A percentile compares a stretch with the other conserved stretches of the same genome.
Evolutionary conservation across 1,140 invertebrate genomes (phyloP).

Genomic region (Heliconius melpomene): DNA sequence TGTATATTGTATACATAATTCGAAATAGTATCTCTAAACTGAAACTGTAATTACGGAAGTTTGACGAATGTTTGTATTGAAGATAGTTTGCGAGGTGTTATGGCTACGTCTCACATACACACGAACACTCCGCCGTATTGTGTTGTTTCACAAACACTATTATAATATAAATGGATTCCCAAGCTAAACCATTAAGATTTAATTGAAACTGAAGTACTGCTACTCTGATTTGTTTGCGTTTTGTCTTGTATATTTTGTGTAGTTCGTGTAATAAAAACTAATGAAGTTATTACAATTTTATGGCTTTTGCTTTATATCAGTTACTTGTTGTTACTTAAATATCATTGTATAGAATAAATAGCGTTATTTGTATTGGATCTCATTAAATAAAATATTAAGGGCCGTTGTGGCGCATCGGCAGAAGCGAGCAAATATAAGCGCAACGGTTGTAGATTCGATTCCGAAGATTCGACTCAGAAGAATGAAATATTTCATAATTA

Average conservation of each 20-base stretch:
- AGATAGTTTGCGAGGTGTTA: slow-evolving; percentile 37
- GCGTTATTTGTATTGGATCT: too few relatives aligned
- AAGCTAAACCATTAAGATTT: slow-evolving; percentile 17
- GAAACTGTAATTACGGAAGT: slow-evolving; percentile 33
- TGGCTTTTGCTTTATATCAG: not conserved
- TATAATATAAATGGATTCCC: slow-evolving; percentile 29
- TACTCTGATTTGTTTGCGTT: not conserved
- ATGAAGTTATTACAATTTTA: not conserved
- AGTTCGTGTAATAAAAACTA: not conserved
- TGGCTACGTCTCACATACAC: slow-evolving; percentile 27
- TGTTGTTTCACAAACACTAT: slow-evolving; percentile 28
- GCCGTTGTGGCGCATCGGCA: too few relatives aligned
- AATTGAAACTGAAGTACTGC: slow-evolving; percentile 13
- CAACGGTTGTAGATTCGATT: too few relatives aligned
- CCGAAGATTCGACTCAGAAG: too few relatives aligned
- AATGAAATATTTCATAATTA: too few relatives aligned
- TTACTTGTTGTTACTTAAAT: too few relatives aligned
- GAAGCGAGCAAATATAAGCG: too few relatives aligned
- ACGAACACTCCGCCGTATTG: not conserved
- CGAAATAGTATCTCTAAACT: not conserved
- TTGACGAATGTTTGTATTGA: slow-evolving; percentile 35
- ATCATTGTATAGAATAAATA: too few relatives aligned
- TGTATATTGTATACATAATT: not conserved
- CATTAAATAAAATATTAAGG: too few relatives aligned
- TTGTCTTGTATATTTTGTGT: not conserved